These are phyloP conservation scores for Ophioninae sp. DNA, from an alignment of 2,888 invertebrate genomes.

Conservation along the genomic window DNA sequence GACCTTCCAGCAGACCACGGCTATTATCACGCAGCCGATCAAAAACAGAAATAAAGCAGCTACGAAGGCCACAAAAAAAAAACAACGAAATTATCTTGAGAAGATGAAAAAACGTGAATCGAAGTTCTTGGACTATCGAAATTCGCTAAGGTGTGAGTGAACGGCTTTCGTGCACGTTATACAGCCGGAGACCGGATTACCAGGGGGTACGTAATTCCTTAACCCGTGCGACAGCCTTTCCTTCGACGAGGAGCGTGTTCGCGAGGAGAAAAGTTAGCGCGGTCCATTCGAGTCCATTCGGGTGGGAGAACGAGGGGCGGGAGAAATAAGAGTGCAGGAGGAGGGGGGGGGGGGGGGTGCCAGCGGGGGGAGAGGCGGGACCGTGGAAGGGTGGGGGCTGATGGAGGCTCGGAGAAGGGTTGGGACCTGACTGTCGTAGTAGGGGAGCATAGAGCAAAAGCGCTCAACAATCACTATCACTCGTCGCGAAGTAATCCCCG, in stretches of 20 bases:
- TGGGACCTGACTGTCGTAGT: constrained; percentile 29
- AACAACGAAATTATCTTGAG: too few relatives aligned
- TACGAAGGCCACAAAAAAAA: neutral
- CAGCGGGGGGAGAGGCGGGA: constrained; percentile 1
- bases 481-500: constrained; percentile 64
- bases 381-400: neutral
- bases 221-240: constrained; percentile 2
- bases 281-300: constrained; percentile 35
- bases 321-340: neutral
- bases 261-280: constrained; percentile 39
- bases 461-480: constrained; percentile 68
- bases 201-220: constrained; percentile 15
- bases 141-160: neutral
- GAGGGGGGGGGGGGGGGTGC: too few relatives aligned
- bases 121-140: constrained; percentile 8
- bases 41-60: neutral
- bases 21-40: neutral
- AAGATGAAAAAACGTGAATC: neutral
- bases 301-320: constrained; percentile 10
- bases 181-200: neutral
- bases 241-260: neutral
- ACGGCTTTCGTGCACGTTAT: neutral
- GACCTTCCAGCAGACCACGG: too few relatives aligned
- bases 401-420: neutral
- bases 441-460: constrained; percentile 33